phyloP scores from a whole-genome alignment of 2,113 vertebrate species.

The Sterrhoptilus dennistouni region DNA sequence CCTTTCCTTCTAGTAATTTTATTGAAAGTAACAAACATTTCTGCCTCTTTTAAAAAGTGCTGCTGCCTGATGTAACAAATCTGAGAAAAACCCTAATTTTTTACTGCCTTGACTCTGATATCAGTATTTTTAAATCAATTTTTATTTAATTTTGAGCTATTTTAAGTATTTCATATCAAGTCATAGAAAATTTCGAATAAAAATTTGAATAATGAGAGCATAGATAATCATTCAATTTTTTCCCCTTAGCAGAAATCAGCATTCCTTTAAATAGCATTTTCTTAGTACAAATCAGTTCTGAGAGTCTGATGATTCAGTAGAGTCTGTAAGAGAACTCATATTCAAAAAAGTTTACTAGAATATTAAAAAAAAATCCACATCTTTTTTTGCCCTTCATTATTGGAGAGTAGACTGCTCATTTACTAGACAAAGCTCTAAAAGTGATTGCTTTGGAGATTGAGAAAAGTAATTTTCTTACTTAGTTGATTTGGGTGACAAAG shows the following conservation, averaged over 20 bases:
- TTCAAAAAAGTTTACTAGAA: background rate
- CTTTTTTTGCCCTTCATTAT: background rate
- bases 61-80: background rate
- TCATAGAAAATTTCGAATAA: background rate
- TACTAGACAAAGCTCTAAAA: background rate
- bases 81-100: background rate
- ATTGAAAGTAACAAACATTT: background rate
- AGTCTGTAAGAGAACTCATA: background rate
- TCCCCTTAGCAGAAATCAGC: background rate
- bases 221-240: background rate
- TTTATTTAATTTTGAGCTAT: background rate
- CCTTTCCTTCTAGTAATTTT: background rate
- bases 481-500: constrained; percentile 10
- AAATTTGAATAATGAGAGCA: background rate
- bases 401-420: background rate
- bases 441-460: constrained; percentile 6
- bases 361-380: background rate
- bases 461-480: constrained; percentile 37
- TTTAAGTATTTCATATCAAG: background rate
- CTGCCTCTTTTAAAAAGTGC: background rate
- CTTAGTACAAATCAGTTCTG: background rate
- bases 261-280: constrained; percentile 16
- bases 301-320: background rate
- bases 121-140: background rate
- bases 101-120: background rate